A percentile compares a stretch with the other conserved stretches of the same genome.
phyloP scores from a whole-genome alignment of 35 echinoderm and acorn worm genomes.

The Stichopus chloronotus region DNA sequence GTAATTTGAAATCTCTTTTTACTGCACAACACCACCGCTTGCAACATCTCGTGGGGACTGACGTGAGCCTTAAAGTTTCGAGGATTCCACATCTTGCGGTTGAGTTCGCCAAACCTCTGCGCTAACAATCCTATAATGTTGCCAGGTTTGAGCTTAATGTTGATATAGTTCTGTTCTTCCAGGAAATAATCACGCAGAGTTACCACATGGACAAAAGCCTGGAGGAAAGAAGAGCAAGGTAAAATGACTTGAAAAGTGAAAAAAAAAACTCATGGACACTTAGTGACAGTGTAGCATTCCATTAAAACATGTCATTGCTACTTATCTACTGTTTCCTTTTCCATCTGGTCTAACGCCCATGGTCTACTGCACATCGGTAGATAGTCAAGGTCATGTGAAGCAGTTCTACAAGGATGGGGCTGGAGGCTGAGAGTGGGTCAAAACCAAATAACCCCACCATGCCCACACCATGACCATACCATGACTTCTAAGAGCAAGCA shows the following conservation, averaged over 20 bases:
- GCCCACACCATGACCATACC: too few species aligned
- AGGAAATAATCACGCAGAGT: conserved; percentile 89
- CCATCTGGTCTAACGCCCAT: too few species aligned
- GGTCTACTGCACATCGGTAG: too few species aligned
- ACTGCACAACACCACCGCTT: conserved; percentile 93
- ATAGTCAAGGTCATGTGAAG: too few species aligned
- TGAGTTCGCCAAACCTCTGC: conserved; percentile 95
- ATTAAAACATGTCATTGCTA: too few species aligned
- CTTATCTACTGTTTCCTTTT: too few species aligned
- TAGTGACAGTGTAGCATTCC: too few species aligned
- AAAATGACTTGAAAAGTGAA: background rate
- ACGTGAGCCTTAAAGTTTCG: conserved; percentile 99
- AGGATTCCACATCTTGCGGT: conserved; percentile 99
- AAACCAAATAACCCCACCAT: too few species aligned
- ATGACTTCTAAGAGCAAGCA: too few species aligned
- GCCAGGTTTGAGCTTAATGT: conserved; percentile 91
- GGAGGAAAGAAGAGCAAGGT: background rate
- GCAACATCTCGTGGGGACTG: conserved; percentile 98
- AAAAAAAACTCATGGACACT: too few species aligned
- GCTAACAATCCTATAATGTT: conserved; percentile 90
- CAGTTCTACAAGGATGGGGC: too few species aligned
- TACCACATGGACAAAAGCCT: conserved; percentile 89
- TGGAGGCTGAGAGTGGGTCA: too few species aligned
- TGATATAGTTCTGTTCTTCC: conserved; percentile 90
- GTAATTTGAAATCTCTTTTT: conserved; percentile 99